phyloP scores from a whole-genome alignment of 2,797 vertebrate species.

The Fistularia commersonii region DNA sequence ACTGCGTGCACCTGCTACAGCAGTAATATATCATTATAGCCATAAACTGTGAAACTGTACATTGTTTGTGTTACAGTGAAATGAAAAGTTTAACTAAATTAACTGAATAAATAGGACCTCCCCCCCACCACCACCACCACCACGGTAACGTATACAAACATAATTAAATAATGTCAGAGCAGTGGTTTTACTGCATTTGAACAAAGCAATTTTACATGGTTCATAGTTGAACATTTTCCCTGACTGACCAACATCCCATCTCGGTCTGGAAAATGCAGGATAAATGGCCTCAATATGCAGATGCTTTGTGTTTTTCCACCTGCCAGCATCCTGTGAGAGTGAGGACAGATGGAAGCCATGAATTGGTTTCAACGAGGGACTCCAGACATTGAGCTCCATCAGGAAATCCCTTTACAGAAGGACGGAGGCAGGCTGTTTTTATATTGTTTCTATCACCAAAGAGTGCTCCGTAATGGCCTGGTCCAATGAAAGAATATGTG shows the following conservation, averaged over 20 bases:
- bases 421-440: slow-evolving; percentile 42
- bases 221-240: slow-evolving; percentile 20
- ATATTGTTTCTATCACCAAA: slow-evolving; percentile 46
- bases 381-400: slow-evolving; percentile 52
- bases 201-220: slow-evolving; percentile 16
- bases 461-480: slow-evolving; percentile 18
- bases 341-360: slow-evolving; percentile 69
- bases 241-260: slow-evolving; percentile 22
- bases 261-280: slow-evolving; percentile 20
- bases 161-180: neutral
- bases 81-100: neutral
- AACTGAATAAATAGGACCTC: too few species aligned
- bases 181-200: slow-evolving; percentile 10
- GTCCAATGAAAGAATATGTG: slow-evolving; percentile 1
- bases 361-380: slow-evolving; percentile 55
- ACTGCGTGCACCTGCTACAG: slow-evolving; percentile 48
- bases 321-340: slow-evolving; percentile 53
- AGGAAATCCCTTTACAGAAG: slow-evolving; percentile 57
- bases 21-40: slow-evolving; percentile 17
- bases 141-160: too few species aligned
- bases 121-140: too few species aligned
- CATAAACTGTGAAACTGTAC: slow-evolving; percentile 10
- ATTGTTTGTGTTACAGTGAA: neutral
- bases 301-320: slow-evolving; percentile 52
- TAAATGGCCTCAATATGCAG: slow-evolving; percentile 43